Evolutionary conservation across 2,888 invertebrate species (phyloP), one percentile per base, ranked within the genome.

Genomic region (Opisthograptis luteolata): DNA sequence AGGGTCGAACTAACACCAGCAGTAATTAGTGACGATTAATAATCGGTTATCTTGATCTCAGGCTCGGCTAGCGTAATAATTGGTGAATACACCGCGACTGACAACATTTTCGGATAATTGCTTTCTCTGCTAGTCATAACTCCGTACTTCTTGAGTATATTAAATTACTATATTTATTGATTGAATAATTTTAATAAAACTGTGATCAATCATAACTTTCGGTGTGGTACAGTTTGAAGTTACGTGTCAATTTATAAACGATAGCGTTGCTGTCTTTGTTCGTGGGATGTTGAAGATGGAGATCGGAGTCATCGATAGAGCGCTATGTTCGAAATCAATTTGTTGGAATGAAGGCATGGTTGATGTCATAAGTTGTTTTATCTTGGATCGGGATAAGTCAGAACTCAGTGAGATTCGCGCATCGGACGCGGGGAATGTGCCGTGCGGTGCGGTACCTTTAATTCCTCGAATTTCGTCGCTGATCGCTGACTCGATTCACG

Each of bases 1-100:
- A 78, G 85, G 86, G 87, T 85, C 84, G 84, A 79, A 79, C 87
- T 84, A 90, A 90, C 89, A 90, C 90, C 89, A 85, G 88, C 90
- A 90, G 88, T 90, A 89, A 90, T 89, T 90, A 90, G 87, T 68
- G 81, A 78, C 87, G 81, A 89, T 90, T 90, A 89, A 90, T 89
- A 87, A 88, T 87, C 79, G 81, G 81, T 87, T 90, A 90, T 90
- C 90, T 90, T 80, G 89, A 89, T 89, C 82, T 74, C 68, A 58
- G 65, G 62, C 64, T 73, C 77, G 70, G 69, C 79, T 77, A 81
- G 78, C 76, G 77, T 77, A 75, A 76, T 87, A 86, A 87, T 87
- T 84, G 83, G 70, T 70, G 62, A 73, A 70, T 68, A 64, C 67
- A 64, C 19, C 57, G 43, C 58, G 40, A 51, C 42, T 53, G 36